Conservation (phyloP, 2,888 invertebrate genomes). For the Ormyrus nitidulus region DNA sequence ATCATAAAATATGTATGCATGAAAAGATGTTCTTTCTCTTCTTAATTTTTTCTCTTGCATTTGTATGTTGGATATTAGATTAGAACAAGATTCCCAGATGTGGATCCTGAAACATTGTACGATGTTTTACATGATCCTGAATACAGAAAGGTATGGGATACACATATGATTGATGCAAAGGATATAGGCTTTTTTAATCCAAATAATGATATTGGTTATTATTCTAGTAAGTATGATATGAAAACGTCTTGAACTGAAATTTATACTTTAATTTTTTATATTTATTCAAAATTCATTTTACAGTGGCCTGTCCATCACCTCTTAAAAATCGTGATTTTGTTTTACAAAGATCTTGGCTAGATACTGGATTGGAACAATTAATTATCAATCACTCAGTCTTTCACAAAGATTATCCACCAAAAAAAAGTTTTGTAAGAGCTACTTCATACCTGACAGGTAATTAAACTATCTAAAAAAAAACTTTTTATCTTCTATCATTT, state of each 20-base stretch:
- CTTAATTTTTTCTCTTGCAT: neutral
- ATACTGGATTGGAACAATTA: conserved; percentile 89
- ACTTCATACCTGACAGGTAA: conserved; percentile 81
- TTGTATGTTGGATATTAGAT: conserved; percentile 64
- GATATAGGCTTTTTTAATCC: conserved; percentile 94
- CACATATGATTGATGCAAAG: conserved; percentile 89
- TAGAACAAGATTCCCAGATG: conserved; percentile 82
- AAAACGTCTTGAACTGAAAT: neutral
- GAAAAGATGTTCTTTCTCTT: conserved; percentile 7
- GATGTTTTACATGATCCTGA: conserved; percentile 94
- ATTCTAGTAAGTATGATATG: conserved; percentile 83
- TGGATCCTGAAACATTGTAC: conserved; percentile 85
- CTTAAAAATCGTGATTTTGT: conserved; percentile 94
- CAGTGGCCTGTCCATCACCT: conserved; percentile 91
- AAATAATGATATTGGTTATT: conserved; percentile 95
- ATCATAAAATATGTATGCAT: conserved; percentile 26
- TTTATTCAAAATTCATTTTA: conserved; percentile 59
- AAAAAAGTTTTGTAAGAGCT: conserved; percentile 87
- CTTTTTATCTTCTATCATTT: neutral
- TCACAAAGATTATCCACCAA: conserved; percentile 90
- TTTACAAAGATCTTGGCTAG: conserved; percentile 93
- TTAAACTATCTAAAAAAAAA: conserved; percentile 1
- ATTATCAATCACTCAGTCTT: conserved; percentile 94
- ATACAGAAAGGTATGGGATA: conserved; percentile 93
- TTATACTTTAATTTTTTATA: conserved; percentile 8